These are phyloP conservation scores for Emys orbicularis DNA, from an alignment of 2,797 vertebrate species.

Conservation along the genomic window DNA sequence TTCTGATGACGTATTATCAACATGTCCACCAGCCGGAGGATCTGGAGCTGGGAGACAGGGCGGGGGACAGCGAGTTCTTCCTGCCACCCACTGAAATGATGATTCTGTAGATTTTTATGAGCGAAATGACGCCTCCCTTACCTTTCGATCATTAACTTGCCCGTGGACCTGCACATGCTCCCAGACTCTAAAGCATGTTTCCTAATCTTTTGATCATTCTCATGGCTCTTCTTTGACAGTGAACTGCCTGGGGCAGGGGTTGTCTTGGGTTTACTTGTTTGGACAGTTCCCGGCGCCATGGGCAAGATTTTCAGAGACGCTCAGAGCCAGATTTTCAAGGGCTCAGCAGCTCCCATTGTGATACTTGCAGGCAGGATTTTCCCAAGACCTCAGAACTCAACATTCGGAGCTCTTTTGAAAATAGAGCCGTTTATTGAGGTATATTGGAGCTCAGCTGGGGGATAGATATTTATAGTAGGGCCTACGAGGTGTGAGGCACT, in stretches of 20 bases:
- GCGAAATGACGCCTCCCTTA: no score
- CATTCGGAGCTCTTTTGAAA: background rate
- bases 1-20: no score
- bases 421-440: background rate
- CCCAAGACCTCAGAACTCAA: background rate
- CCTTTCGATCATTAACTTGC: no score
- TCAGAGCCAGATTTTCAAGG: slow-evolving; percentile 12
- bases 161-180: background rate
- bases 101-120: no score
- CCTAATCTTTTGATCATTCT: background rate
- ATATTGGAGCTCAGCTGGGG: background rate
- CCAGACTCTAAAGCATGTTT: background rate
- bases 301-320: background rate
- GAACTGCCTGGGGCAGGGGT: background rate
- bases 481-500: no score
- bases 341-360: background rate
- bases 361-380: background rate
- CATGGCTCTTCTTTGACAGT: background rate
- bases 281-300: background rate
- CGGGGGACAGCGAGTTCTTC: no score
- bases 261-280: background rate
- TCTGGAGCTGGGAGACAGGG: no score
- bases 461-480: no score
- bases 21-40: no score
- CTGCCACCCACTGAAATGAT: no score